These are phyloP conservation scores for Drosophila ustulata DNA, from an alignment of 2,888 invertebrate species.

Conservation along the genomic window DNA sequence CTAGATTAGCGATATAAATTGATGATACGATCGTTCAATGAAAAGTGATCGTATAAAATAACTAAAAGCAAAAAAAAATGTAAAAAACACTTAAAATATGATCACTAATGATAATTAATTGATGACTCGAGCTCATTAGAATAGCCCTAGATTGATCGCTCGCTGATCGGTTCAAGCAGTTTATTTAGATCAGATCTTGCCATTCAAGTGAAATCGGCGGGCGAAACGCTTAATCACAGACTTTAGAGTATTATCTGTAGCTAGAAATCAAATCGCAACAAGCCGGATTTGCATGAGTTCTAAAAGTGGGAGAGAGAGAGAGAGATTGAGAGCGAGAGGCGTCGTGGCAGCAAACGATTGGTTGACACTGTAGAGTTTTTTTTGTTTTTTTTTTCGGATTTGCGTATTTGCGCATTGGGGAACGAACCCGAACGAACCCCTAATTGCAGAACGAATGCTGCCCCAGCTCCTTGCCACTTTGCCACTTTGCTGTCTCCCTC, in stretches of 20 bases:
- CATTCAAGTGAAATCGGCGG: constrained; percentile 1
- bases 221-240: constrained; percentile 5
- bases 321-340: neutral
- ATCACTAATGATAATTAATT: neutral
- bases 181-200: neutral
- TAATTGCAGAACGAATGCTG: constrained; percentile 38
- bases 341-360: neutral
- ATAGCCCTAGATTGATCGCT: constrained; percentile 1
- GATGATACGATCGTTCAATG: too few relatives aligned
- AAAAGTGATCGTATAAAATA: too few relatives aligned
- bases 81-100: neutral
- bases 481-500: neutral
- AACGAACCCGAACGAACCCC: constrained; percentile 57
- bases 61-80: too few relatives aligned
- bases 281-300: constrained; percentile 19
- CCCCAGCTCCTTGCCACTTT: constrained; percentile 6
- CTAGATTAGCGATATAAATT: too few relatives aligned
- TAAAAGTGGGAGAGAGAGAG: neutral
- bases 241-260: constrained; percentile 3
- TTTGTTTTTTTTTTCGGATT: constrained; percentile 4
- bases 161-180: too few relatives aligned
- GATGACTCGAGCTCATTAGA: neutral
- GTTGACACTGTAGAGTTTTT: constrained; percentile 16
- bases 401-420: constrained; percentile 2
- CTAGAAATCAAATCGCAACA: neutral